phyloP scores from a whole-genome alignment of 64 coral and sea anemone species.

The Porites lutea region DNA sequence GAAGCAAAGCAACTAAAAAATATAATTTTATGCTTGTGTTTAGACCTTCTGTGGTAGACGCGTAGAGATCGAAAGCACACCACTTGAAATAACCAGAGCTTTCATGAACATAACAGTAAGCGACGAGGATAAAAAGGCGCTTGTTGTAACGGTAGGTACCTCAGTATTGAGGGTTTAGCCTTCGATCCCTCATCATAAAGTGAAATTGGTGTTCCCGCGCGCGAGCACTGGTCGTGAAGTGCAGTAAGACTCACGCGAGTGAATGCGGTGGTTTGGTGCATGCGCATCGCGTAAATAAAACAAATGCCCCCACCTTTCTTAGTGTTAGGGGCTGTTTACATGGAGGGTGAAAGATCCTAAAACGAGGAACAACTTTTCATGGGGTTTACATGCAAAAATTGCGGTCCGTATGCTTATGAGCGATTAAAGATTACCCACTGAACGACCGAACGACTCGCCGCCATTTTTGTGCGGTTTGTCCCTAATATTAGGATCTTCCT shows the following conservation, averaged over 20 bases:
- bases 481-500: no score
- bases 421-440: no score
- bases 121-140: conserved; percentile 59
- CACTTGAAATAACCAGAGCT: conserved; percentile 75
- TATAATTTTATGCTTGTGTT: background rate
- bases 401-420: no score
- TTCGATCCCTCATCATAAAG: background rate
- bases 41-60: conserved; percentile 86
- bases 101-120: background rate
- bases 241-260: no score
- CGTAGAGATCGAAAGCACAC: conserved; percentile 85
- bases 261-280: no score
- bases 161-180: no score
- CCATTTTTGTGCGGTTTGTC: no score
- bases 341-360: background rate
- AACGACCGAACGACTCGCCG: no score
- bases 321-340: background rate
- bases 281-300: no score
- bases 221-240: background rate
- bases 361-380: background rate
- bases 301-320: no score
- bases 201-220: background rate
- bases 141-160: conserved; percentile 66
- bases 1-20: background rate
- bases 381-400: no score